Evolutionary conservation across 2,888 invertebrate genomes (phyloP), one percentile per base, ranked within the genome.

Genomic region (Drosophila basisetae): DNA sequence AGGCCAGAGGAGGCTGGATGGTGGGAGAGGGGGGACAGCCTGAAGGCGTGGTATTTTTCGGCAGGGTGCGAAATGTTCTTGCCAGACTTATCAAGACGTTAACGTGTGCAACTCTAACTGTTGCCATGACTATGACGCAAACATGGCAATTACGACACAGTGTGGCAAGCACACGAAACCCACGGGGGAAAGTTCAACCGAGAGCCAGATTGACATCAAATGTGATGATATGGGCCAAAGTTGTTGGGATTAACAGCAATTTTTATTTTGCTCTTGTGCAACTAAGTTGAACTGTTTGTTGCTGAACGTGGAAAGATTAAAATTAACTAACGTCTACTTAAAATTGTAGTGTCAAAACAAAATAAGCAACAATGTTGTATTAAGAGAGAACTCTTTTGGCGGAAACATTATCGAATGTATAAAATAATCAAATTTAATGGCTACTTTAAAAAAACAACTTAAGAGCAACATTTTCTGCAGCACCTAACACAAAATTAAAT

Each of bases 21-120:
- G 0, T 0, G n/a, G 10, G 41, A 11, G 5, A 1, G 43, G 47
- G 7, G 18, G 7, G 6, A 4, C 4, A 13, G 16, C 25, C 0
- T 11, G 33, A 25, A 6, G 66, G 16, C n/a, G 28, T 28, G 47
- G 49, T 37, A 55, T 50, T 53, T 55, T 66, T 49, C 35, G 22
- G 33, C 16, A 22, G 33, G 66, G 49, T 55, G 18, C 31, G 47
- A 22, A 59, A 35, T 62, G 31, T 16, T 61, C 37, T 25, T 53
- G 53, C 22, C 53, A 49, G 63, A 47, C 68, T 73, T 68, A 78
- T 73, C 73, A 77, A 77, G 77, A 76, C 78, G 61, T 76, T 78
- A 78, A 64, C 54, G 33, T 62, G 50, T 62, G 61, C 49, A 53
- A 41, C 58, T 62, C 50, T 35, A 63, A 60, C 62, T 67, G 58